phyloP scores from a whole-genome alignment of 2,888 invertebrate species.

The Tetropium fuscum region DNA sequence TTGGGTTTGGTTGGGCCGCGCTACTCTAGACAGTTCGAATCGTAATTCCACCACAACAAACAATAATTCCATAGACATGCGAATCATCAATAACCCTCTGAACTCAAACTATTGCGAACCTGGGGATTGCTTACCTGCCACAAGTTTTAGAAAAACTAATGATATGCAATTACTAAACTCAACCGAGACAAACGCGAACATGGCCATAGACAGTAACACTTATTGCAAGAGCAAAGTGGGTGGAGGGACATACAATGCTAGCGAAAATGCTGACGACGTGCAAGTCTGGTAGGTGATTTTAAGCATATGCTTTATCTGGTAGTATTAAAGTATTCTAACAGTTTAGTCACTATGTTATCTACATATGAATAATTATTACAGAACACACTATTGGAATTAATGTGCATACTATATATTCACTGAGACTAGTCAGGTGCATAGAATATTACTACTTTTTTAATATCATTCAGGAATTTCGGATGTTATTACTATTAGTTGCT shows the following conservation, averaged over 20 bases:
- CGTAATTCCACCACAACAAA: constrained; percentile 60
- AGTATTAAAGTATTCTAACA: no score
- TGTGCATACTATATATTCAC: no score
- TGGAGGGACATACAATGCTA: constrained; percentile 47
- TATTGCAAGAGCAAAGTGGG: constrained; percentile 73
- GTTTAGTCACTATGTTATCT: no score
- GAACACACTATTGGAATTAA: no score
- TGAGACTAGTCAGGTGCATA: no score
- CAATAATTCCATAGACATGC: constrained; percentile 68
- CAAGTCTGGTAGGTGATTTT: constrained; percentile 58
- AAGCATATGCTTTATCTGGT: no score
- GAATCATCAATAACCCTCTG: constrained; percentile 84
- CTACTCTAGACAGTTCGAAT: constrained; percentile 71
- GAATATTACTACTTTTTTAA: no score
- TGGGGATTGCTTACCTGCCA: constrained; percentile 72
- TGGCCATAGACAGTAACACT: constrained; percentile 75
- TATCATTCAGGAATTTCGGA: no score
- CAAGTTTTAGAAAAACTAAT: constrained; percentile 81
- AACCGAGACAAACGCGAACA: constrained; percentile 53
- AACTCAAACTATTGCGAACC: constrained; percentile 78
- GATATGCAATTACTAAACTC: constrained; percentile 73
- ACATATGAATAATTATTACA: no score
- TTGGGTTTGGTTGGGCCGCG: constrained; percentile 94
- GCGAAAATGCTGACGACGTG: constrained; percentile 54
- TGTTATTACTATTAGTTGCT: no score